phyloP scores from a whole-genome alignment of 2,113 vertebrate species.

The Galemys pyrenaicus region DNA sequence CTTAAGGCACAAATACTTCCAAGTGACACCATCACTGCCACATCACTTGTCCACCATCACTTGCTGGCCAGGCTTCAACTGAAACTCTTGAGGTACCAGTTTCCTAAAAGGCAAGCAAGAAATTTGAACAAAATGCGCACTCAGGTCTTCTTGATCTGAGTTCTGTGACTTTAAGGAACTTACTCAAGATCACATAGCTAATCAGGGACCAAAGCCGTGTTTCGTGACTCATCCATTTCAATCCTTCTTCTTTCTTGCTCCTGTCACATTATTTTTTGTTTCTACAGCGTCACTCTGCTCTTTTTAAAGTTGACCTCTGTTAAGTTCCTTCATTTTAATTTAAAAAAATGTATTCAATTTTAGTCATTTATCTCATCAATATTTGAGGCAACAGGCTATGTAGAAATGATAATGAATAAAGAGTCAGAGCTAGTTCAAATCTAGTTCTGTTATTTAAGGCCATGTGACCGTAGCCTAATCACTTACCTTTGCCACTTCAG shows the following conservation, averaged over 20 bases:
- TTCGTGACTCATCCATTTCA: background rate
- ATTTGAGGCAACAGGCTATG: background rate
- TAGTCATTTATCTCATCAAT: slow-evolving; percentile 8
- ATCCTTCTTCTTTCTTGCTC: background rate
- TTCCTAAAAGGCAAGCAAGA: background rate
- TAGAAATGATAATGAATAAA: background rate
- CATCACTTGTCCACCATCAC: no score
- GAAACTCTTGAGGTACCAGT: background rate
- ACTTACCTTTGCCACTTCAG: background rate
- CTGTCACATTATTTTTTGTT: slow-evolving; percentile 1
- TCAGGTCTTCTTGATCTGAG: background rate
- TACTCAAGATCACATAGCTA: background rate
- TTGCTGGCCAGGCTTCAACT: background rate
- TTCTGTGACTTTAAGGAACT: background rate
- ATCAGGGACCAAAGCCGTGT: background rate
- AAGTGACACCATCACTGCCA: background rate
- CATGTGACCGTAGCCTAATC: background rate
- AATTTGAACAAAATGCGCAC: background rate
- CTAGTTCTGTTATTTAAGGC: background rate
- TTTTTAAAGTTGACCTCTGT: slow-evolving; percentile 6
- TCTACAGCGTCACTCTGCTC: background rate
- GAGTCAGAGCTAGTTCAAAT: background rate
- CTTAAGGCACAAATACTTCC: background rate
- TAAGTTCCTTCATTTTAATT: background rate
- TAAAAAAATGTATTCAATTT: slow-evolving; percentile 18